Conservation (phyloP, 2,797 vertebrate genomes). For the Dipus sagitta region DNA sequence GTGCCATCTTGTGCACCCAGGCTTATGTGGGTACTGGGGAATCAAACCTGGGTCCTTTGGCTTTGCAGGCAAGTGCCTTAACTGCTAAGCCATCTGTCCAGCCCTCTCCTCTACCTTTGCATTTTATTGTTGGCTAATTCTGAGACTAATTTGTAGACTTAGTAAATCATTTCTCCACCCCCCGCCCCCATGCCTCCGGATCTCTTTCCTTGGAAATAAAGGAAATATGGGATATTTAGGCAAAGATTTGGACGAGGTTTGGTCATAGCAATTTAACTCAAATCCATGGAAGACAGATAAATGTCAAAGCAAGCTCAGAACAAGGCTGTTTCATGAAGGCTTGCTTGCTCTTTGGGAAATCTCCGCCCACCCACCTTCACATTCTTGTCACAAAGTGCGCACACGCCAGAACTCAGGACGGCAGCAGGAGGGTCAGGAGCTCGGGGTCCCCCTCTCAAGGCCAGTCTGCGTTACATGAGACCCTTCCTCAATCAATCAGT, state of each 20-base stretch:
- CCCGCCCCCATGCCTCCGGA: neutral
- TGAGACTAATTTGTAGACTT: slow-evolving; percentile 33
- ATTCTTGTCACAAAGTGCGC: neutral
- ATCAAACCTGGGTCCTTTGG: too few relatives aligned
- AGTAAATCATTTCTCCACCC: slow-evolving; percentile 24
- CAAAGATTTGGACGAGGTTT: slow-evolving; percentile 16
- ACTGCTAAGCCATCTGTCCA: neutral
- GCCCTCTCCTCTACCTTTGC: neutral
- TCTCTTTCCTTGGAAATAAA: slow-evolving; percentile 49
- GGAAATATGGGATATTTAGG: slow-evolving; percentile 4
- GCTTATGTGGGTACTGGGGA: too few relatives aligned
- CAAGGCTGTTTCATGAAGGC: neutral
- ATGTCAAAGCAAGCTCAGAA: neutral
- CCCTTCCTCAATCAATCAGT: too few relatives aligned
- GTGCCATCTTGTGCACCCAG: too few relatives aligned
- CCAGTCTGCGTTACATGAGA: too few relatives aligned
- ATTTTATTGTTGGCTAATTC: slow-evolving; percentile 33
- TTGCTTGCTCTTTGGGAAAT: neutral
- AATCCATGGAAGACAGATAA: slow-evolving; percentile 38
- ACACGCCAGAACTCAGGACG: neutral
- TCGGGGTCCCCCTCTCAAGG: neutral
- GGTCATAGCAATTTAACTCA: slow-evolving; percentile 64
- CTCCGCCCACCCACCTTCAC: neutral
- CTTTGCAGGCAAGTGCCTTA: neutral
- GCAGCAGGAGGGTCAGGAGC: neutral